Evolutionary conservation across 2,888 invertebrate species (phyloP).

Genomic region (Erebia epiphron): DNA sequence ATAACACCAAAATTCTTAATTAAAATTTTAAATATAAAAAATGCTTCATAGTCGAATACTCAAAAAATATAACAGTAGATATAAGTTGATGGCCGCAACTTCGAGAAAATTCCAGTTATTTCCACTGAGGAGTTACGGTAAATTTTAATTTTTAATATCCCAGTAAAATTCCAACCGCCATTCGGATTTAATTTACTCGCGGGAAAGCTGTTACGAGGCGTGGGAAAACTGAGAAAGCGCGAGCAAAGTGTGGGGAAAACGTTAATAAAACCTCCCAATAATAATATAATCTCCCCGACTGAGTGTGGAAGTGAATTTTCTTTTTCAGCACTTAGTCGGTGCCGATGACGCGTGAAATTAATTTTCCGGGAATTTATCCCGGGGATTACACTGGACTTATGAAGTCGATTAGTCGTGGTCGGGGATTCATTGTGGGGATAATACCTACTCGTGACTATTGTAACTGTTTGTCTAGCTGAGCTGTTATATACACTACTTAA

Average conservation of each 20-base stretch:
- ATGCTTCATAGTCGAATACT: neutral
- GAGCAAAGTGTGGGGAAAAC: neutral
- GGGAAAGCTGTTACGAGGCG: conserved; percentile 32
- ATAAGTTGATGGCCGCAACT: conserved; percentile 25
- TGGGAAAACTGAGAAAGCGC: conserved; percentile 7
- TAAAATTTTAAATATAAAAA: neutral
- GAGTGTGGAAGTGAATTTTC: conserved; percentile 30
- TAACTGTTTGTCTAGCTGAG: neutral
- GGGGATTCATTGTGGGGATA: neutral
- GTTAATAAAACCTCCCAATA: conserved; percentile 26
- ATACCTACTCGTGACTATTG: neutral
- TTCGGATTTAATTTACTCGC: conserved; percentile 39
- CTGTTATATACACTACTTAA: neutral
- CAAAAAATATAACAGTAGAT: conserved; percentile 7
- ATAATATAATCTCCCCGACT: conserved; percentile 26
- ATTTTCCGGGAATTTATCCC: conserved; percentile 42
- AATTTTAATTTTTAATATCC: conserved; percentile 38
- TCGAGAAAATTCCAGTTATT: conserved; percentile 30
- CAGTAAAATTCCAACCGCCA: conserved; percentile 40
- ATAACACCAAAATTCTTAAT: neutral
- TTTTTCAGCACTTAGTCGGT: conserved; percentile 31
- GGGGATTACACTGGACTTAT: conserved; percentile 30
- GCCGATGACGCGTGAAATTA: conserved; percentile 46
- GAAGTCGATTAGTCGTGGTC: neutral
- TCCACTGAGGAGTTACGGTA: conserved; percentile 35